Percentiles rank a stretch among this genome's conserved stretches.
Evolutionary conservation across 2,113 vertebrate species (phyloP).

Genomic region (Embiotoca jacksoni): DNA sequence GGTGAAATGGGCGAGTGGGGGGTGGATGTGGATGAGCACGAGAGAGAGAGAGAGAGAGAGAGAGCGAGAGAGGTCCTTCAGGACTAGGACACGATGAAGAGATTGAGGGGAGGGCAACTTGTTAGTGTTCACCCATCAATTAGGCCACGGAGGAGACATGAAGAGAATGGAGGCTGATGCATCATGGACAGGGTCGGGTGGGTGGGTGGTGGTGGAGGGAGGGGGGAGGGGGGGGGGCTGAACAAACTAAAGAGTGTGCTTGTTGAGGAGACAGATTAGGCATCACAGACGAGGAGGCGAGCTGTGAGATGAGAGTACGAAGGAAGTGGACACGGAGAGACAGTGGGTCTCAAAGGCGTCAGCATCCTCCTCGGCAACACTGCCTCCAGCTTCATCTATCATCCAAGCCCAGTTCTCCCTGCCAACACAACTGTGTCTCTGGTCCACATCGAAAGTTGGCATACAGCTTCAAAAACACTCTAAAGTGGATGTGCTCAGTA

Average conservation of each 20-base stretch:
- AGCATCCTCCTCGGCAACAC: conserved; percentile 52
- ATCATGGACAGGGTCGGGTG: conserved; percentile 19
- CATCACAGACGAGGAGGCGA: conserved; percentile 52
- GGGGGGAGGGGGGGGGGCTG: conserved; percentile 6
- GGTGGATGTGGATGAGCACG: conserved; percentile 24
- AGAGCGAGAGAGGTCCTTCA: conserved; percentile 62
- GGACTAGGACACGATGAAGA: conserved; percentile 57
- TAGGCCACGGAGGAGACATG: conserved; percentile 70
- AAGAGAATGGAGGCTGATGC: conserved; percentile 64
- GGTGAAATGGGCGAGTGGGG: conserved; percentile 50
- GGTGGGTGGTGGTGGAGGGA: neutral
- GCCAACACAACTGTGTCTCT: conserved; percentile 55
- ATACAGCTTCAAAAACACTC: conserved; percentile 49
- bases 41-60: conserved; percentile 37
- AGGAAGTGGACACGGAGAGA: conserved; percentile 61
- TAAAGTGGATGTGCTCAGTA: conserved; percentile 45
- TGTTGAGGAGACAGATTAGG: conserved; percentile 66
- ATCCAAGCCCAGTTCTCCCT: conserved; percentile 63
- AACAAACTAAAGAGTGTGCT: conserved; percentile 57
- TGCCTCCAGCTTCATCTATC: conserved; percentile 70
- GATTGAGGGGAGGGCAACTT: conserved; percentile 69
- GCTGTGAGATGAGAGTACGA: conserved; percentile 48
- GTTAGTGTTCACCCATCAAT: conserved; percentile 79
- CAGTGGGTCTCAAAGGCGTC: conserved; percentile 59
- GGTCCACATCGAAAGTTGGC: conserved; percentile 65